These are phyloP conservation scores for Thunnus maccoyii DNA, from an alignment of 2,113 vertebrate species.

Conservation along the genomic window DNA sequence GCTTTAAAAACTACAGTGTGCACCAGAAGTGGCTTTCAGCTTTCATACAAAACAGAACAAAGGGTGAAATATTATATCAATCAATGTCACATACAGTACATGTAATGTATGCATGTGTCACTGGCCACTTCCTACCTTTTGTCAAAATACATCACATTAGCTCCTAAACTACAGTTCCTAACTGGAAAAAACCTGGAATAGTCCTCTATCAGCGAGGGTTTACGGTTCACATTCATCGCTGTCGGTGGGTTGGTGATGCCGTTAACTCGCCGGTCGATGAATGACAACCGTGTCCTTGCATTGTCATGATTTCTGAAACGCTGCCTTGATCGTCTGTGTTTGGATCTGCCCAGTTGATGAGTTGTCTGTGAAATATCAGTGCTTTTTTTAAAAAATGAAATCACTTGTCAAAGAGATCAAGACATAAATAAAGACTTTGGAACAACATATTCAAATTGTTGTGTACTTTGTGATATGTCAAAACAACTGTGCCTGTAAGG, in stretches of 20 bases:
- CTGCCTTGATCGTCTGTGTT: not conserved
- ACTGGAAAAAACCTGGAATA: not conserved
- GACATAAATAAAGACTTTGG: constrained; percentile 45
- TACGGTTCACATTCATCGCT: constrained; percentile 87
- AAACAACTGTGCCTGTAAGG: too few species aligned
- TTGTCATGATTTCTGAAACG: not conserved
- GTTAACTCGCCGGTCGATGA: constrained; percentile 81
- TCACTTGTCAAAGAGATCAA: not conserved
- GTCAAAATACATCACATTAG: too few species aligned
- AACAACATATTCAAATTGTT: not conserved
- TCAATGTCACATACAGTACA: too few species aligned
- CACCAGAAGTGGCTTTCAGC: too few species aligned
- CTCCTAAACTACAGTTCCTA: not conserved
- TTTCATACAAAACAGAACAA: too few species aligned
- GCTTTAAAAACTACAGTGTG: too few species aligned
- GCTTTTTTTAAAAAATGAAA: not conserved
- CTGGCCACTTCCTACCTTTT: too few species aligned
- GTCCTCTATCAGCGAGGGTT: constrained; percentile 38
- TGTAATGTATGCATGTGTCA: too few species aligned
- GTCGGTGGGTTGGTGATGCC: constrained; percentile 85
- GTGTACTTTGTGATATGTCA: not conserved
- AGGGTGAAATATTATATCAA: too few species aligned
- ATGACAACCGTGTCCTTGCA: constrained; percentile 77
- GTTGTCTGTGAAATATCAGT: not conserved
- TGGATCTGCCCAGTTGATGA: not conserved